A percentile compares a stretch with the other conserved stretches of the same genome.
phyloP scores from a whole-genome alignment of 1,140 invertebrate species.

The Branchinecta lindahli region DNA sequence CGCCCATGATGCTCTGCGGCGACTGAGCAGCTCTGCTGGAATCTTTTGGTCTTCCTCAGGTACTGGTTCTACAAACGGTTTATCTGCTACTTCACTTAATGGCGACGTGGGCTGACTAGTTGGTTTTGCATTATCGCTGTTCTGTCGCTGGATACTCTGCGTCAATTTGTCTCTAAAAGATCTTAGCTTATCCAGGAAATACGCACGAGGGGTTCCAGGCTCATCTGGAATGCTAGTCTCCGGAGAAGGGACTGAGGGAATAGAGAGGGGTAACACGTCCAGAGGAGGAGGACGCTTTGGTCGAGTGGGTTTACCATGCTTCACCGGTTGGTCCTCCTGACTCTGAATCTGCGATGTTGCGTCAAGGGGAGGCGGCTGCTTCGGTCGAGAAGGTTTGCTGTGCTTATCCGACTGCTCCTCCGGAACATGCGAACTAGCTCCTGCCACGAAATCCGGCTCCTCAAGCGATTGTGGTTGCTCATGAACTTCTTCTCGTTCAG shows the following conservation, averaged over 20 bases:
- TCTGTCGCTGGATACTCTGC: slow-evolving; percentile 14
- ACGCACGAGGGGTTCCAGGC: neutral
- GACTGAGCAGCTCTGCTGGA: slow-evolving; percentile 13
- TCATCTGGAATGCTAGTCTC: neutral
- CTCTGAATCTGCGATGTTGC: slow-evolving; percentile 8
- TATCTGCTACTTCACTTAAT: neutral
- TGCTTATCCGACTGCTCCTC: too few relatives aligned
- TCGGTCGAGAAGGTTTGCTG: too few relatives aligned
- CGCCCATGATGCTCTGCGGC: slow-evolving; percentile 20
- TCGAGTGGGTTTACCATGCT: slow-evolving; percentile 11
- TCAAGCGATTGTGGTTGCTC: too few relatives aligned
- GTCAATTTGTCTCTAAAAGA: slow-evolving; percentile 13
- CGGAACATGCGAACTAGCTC: too few relatives aligned
- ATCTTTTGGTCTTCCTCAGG: slow-evolving; percentile 15
- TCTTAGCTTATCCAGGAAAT: neutral
- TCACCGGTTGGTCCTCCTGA: neutral
- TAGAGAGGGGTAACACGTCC: slow-evolving; percentile 1
- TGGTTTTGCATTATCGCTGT: neutral
- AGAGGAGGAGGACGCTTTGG: neutral
- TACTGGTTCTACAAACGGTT: neutral
- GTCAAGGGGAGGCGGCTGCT: too few relatives aligned
- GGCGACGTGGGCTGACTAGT: neutral
- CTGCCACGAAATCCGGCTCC: too few relatives aligned
- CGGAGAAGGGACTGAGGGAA: neutral
- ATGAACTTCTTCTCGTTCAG: too few relatives aligned